phyloP scores from a whole-genome alignment of 2,797 vertebrate genomes.

The Distichodus sexfasciatus region DNA sequence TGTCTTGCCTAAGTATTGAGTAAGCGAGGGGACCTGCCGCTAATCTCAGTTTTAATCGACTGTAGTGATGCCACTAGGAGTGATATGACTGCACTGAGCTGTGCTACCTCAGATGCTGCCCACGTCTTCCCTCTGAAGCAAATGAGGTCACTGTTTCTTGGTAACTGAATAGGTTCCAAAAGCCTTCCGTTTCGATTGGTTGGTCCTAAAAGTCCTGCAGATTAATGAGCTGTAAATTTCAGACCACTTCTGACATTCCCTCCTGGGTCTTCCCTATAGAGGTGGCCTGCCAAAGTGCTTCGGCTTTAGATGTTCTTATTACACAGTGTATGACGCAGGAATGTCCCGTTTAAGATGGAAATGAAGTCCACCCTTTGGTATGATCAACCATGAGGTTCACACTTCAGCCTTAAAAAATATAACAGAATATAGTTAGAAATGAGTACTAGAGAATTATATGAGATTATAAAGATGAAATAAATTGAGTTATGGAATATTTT shows the following conservation, averaged over 20 bases:
- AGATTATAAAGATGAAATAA: no score
- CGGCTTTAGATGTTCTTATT: conserved; percentile 21
- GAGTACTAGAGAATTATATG: no score
- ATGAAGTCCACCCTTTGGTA: background rate
- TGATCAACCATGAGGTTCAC: background rate
- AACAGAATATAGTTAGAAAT: background rate
- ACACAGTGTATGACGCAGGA: background rate
- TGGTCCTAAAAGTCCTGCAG: conserved; percentile 35
- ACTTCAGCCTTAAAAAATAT: background rate
- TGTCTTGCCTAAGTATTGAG: background rate
- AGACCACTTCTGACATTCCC: conserved; percentile 4
- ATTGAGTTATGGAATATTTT: no score
- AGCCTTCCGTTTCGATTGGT: conserved; percentile 28
- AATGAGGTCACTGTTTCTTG: conserved; percentile 22
- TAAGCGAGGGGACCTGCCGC: conserved; percentile 46
- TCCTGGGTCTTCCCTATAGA: conserved; percentile 38
- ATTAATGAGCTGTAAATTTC: conserved; percentile 55
- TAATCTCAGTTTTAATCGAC: conserved; percentile 55
- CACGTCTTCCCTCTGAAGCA: background rate
- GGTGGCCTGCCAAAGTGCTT: conserved; percentile 31
- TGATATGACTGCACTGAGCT: conserved; percentile 18
- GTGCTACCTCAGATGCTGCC: background rate
- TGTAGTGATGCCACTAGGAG: conserved; percentile 51
- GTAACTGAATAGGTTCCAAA: conserved; percentile 23
- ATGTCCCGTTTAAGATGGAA: background rate